phyloP scores from a whole-genome alignment of 2,888 invertebrate genomes.

The Glyphotaelius pellucidus region DNA sequence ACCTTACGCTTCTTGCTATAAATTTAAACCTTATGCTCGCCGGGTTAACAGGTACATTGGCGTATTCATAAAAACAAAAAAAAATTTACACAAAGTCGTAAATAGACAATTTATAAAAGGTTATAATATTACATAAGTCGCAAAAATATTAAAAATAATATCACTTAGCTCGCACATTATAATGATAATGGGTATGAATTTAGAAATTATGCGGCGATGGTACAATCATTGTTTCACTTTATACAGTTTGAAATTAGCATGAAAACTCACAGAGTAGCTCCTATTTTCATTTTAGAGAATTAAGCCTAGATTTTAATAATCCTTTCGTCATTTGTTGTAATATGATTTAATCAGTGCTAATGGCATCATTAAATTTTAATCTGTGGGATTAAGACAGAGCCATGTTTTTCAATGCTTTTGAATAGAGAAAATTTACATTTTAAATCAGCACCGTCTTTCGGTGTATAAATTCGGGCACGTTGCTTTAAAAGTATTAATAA shows the following conservation, averaged over 20 bases:
- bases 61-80: not conserved
- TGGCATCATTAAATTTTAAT: conserved; percentile 14
- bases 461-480: not conserved
- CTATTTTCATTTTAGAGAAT: conserved; percentile 16
- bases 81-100: not conserved
- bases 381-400: not conserved
- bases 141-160: not conserved
- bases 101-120: not conserved
- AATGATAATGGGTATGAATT: not conserved
- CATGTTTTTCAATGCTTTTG: conserved; percentile 30
- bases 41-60: not conserved
- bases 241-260: not conserved
- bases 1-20: too few species aligned
- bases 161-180: not conserved
- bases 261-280: not conserved
- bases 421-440: conserved; percentile 1
- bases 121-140: not conserved
- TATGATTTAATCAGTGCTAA: conserved; percentile 19
- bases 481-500: not conserved
- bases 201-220: not conserved
- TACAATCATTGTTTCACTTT: not conserved
- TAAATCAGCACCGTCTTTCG: not conserved
- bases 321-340: not conserved
- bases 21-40: too few species aligned
- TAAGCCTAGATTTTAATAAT: conserved; percentile 29